Conservation (phyloP, 2,888 invertebrate species). For the Drosophila demipolita region DNA sequence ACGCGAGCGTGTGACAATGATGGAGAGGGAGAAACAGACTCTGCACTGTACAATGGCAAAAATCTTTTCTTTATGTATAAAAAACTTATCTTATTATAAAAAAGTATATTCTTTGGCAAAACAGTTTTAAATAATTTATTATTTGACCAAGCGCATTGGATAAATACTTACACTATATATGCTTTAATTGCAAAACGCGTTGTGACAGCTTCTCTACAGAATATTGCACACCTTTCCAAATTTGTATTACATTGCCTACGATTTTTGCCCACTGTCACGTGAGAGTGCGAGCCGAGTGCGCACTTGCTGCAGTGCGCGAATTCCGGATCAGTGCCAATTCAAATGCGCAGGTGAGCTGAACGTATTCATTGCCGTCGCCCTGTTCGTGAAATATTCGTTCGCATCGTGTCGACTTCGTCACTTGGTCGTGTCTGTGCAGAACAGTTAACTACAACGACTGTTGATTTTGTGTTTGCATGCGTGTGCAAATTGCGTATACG, state of each 20-base stretch:
- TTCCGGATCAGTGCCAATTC: constrained; percentile 74
- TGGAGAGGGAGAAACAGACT: constrained; percentile 22
- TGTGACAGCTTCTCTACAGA: not conserved
- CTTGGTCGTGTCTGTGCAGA: constrained; percentile 47
- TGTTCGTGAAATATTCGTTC: constrained; percentile 11
- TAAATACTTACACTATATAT: not conserved
- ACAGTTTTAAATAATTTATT: not conserved
- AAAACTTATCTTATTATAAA: not conserved
- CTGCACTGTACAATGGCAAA: constrained; percentile 38
- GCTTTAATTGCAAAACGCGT: not conserved
- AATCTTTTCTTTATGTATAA: not conserved
- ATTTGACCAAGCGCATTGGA: not conserved
- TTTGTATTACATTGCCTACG: not conserved
- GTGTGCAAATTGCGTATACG: constrained; percentile 68
- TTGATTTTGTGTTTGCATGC: constrained; percentile 1
- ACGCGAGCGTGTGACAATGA: constrained; percentile 34
- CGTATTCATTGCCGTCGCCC: constrained; percentile 46
- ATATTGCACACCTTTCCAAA: not conserved
- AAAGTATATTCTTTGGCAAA: not conserved
- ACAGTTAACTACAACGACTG: constrained; percentile 35
- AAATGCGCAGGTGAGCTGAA: constrained; percentile 79
- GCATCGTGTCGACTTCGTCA: constrained; percentile 14
- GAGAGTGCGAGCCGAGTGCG: constrained; percentile 33
- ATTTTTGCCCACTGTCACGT: constrained; percentile 42
- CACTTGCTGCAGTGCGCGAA: constrained; percentile 67